Percentiles rank a stretch among this genome's conserved stretches.
phyloP scores from a whole-genome alignment of 2,797 vertebrate genomes.

The Argyrosomus regius region DNA sequence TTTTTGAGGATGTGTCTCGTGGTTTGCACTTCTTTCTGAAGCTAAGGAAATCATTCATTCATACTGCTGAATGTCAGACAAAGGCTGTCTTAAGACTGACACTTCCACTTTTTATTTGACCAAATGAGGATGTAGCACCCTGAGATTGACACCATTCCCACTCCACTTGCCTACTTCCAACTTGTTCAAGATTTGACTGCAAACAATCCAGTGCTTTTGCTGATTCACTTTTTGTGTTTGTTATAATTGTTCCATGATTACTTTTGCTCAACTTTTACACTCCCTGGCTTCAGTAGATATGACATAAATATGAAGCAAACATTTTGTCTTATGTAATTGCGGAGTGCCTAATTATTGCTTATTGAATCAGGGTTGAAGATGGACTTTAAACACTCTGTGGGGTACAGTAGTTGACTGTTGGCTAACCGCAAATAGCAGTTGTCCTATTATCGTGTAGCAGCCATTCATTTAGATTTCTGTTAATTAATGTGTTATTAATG shows the following conservation, averaged over 20 bases:
- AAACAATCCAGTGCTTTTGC: not conserved
- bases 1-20: conserved; percentile 15
- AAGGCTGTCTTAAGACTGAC: conserved; percentile 10
- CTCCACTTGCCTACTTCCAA: conserved; percentile 15
- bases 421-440: not conserved
- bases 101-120: conserved; percentile 29
- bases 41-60: not conserved
- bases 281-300: not conserved
- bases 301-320: conserved; percentile 1
- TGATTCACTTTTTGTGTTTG: no score
- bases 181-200: not conserved
- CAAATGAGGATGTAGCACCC: conserved; percentile 2
- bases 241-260: not conserved
- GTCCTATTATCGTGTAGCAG: not conserved
- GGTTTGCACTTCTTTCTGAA: conserved; percentile 25
- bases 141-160: conserved; percentile 14
- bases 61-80: not conserved
- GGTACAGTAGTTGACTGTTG: not conserved
- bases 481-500: no score
- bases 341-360: not conserved
- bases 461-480: not conserved
- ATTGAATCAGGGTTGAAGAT: not conserved
- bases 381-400: not conserved
- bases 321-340: not conserved
- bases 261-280: not conserved